Evolutionary conservation across 1,140 invertebrate genomes (phyloP), one percentile per base, ranked within the genome.

Genomic region (Medauroidea extradentata): DNA sequence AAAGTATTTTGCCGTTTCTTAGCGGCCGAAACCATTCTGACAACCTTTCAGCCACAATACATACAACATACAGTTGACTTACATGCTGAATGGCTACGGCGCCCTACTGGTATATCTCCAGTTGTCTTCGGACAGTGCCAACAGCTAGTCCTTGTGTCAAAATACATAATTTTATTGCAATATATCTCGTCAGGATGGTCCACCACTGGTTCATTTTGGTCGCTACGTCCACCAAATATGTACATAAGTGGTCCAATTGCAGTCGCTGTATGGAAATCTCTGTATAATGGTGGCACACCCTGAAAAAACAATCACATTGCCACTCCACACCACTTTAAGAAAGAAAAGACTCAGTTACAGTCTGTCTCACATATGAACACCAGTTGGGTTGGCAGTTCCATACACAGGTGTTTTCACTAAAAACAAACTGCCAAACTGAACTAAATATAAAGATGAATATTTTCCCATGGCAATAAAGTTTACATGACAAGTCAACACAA

Each of bases 61-160:
- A 14, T 9, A 21, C n/a, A 53, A 13, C 4, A 53, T 39, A n/a
- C 3, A 16, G 24, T 24, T n/a, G 39, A 78, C 84, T 82, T 79
- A 92, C 89, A 93, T 63, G 91, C 88, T 63, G 92, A 93, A 78
- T 95, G 93, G 71, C 90, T 93, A 29, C 93, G 77, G 62, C 93
- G 75, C 44, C 91, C 91, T 57, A 80, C 74, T 4, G 91, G 83
- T 63, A 81, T 75, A 21, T 78, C 75, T 14, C 85, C 85, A 13
- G 69, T 75, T 7, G 81, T 77, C 8, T 74, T 67, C 39, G 85
- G 78, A n/a, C 77, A 75, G 23, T 81, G 71, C 92, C 93, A 95
- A 43, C 75, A 80, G 48, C 82, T 79, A 14, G 80, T 83, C 43
- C 74, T 69, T 44, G 89, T 83, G 73, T 95, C 87, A 58, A 94